Evolutionary conservation across 2,888 invertebrate species (phyloP).

Genomic region (Sipha maydis): DNA sequence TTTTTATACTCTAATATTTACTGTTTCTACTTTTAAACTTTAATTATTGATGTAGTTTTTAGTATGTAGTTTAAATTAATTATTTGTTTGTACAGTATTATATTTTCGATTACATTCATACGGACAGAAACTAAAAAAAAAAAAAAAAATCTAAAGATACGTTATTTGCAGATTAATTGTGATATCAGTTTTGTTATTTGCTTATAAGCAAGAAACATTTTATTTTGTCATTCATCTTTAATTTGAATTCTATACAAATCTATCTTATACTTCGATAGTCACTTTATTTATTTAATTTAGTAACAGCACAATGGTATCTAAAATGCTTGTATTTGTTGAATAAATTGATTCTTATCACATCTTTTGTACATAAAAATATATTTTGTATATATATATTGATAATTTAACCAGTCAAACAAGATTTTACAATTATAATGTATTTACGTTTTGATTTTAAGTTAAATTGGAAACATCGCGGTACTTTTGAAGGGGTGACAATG

Average conservation of each 20-base stretch:
- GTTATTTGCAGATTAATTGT: neutral
- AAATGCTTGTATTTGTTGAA: neutral
- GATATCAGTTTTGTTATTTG: neutral
- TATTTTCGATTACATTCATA: too few species aligned
- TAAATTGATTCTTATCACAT: constrained; percentile 2
- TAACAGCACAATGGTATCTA: neutral
- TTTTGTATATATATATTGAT: neutral
- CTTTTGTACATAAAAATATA: constrained; percentile 11
- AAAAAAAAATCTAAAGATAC: neutral
- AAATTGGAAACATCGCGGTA: neutral
- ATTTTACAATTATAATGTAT: neutral
- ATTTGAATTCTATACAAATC: neutral
- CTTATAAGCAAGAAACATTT: neutral
- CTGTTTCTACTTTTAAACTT: too few species aligned
- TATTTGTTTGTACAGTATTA: too few species aligned
- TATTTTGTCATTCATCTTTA: neutral
- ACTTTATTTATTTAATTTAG: neutral
- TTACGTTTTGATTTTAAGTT: neutral
- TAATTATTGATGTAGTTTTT: too few species aligned
- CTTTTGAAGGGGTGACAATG: constrained; percentile 11
- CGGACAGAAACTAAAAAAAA: neutral
- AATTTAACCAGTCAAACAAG: constrained; percentile 39
- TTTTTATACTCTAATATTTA: too few species aligned
- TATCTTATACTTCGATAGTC: neutral
- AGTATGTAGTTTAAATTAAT: too few species aligned